phyloP scores from a whole-genome alignment of 2,888 invertebrate species.

The Suillia variegata region DNA sequence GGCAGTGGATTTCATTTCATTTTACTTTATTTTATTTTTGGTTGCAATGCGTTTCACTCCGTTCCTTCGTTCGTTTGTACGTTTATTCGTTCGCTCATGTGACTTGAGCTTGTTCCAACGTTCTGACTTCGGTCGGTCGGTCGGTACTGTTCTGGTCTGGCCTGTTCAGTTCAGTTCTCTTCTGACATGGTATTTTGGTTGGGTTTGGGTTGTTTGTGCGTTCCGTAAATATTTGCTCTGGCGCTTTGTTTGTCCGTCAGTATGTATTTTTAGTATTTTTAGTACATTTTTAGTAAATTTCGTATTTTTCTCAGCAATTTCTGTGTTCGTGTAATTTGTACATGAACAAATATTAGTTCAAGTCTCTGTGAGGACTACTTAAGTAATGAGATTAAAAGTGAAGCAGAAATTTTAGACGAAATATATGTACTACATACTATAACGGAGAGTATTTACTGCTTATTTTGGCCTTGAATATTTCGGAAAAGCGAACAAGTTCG shows the following conservation, averaged over 20 bases:
- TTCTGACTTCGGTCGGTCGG: background rate
- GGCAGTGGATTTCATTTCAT: slow-evolving; percentile 3
- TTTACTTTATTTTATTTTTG: no score
- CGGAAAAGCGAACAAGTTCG: no score
- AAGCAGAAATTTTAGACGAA: no score
- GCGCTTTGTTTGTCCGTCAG: background rate
- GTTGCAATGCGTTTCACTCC: no score
- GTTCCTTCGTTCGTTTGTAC: no score
- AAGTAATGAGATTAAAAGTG: background rate
- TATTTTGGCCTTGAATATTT: no score
- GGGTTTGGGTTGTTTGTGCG: background rate
- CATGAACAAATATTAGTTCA: background rate
- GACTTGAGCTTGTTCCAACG: background rate
- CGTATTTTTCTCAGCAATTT: no score
- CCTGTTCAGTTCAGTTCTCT: background rate
- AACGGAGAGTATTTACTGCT: no score
- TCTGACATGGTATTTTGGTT: background rate
- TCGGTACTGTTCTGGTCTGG: background rate
- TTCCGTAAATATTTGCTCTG: slow-evolving; percentile 3
- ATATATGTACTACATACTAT: no score
- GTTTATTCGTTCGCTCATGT: background rate
- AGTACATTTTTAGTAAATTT: background rate
- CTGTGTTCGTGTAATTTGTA: background rate
- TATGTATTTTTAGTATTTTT: background rate
- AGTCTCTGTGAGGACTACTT: background rate